Conservation (phyloP, 1,140 invertebrate genomes). For the Eumaeus atala region DNA sequence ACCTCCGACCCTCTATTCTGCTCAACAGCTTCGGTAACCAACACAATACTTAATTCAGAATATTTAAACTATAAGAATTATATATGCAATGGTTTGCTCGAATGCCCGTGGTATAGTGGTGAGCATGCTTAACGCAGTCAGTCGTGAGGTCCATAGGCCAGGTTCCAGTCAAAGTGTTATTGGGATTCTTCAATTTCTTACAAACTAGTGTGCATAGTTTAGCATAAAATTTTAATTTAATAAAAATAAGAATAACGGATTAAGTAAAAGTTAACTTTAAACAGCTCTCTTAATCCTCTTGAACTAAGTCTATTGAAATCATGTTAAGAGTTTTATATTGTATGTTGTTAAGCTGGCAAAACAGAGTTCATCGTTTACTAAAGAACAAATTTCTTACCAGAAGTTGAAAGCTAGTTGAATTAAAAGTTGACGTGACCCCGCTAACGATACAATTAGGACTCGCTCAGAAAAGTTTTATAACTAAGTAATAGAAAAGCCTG, state of each 20-base stretch:
- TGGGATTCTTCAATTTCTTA: too few species aligned
- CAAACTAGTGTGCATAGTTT: too few species aligned
- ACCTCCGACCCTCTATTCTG: too few species aligned
- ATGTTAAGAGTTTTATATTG: slow-evolving; percentile 32
- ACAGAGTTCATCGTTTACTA: slow-evolving; percentile 20
- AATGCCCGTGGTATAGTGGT: too few species aligned
- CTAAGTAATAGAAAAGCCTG: neutral
- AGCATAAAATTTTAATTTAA: too few species aligned
- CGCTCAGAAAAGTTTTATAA: neutral
- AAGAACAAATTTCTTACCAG: slow-evolving; percentile 20
- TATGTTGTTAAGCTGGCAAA: slow-evolving; percentile 19
- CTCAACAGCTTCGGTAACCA: too few species aligned
- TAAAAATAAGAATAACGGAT: neutral
- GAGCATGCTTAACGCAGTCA: too few species aligned
- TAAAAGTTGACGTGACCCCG: slow-evolving; percentile 19
- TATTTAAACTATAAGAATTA: too few species aligned
- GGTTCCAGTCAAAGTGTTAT: too few species aligned
- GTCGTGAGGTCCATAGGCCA: too few species aligned
- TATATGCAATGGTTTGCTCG: too few species aligned
- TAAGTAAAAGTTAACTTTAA: neutral
- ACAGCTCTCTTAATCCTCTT: neutral
- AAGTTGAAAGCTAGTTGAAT: slow-evolving; percentile 21
- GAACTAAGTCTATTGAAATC: slow-evolving; percentile 13
- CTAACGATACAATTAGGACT: slow-evolving; percentile 10
- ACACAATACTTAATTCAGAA: too few species aligned